Percentiles rank a stretch among this genome's conserved stretches.
Conservation (phyloP, 2,797 vertebrate genomes). For the Artibeus lituratus region DNA sequence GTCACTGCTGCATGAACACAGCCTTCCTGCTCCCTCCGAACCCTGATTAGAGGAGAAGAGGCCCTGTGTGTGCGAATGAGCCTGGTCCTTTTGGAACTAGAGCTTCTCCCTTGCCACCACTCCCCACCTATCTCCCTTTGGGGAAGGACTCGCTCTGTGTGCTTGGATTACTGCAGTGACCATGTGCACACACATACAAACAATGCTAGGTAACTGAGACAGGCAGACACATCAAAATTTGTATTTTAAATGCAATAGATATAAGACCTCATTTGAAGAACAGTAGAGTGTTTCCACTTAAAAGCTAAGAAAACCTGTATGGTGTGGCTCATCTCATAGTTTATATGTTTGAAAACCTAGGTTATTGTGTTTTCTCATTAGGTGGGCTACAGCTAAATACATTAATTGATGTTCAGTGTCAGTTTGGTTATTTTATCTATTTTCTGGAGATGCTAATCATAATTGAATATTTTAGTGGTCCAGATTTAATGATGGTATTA, state of each 20-base stretch:
- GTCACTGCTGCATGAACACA: slow-evolving; percentile 29
- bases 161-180: neutral
- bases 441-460: slow-evolving; percentile 25
- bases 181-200: neutral
- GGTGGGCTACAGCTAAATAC: neutral
- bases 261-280: slow-evolving; percentile 11
- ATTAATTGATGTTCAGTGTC: slow-evolving; percentile 1
- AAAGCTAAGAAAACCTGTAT: neutral
- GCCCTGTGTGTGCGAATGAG: neutral
- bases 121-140: neutral
- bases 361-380: slow-evolving; percentile 28
- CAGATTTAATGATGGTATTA: slow-evolving; percentile 21
- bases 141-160: neutral
- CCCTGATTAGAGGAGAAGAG: neutral
- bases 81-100: neutral
- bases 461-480: neutral
- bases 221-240: neutral
- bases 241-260: neutral
- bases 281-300: neutral
- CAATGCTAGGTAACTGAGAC: neutral
- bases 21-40: neutral
- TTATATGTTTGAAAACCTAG: neutral
- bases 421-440: slow-evolving; percentile 34
- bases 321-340: neutral
- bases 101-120: neutral